Base-by-base conservation (phyloP, 2,113 vertebrate species). In the human region DNA sequence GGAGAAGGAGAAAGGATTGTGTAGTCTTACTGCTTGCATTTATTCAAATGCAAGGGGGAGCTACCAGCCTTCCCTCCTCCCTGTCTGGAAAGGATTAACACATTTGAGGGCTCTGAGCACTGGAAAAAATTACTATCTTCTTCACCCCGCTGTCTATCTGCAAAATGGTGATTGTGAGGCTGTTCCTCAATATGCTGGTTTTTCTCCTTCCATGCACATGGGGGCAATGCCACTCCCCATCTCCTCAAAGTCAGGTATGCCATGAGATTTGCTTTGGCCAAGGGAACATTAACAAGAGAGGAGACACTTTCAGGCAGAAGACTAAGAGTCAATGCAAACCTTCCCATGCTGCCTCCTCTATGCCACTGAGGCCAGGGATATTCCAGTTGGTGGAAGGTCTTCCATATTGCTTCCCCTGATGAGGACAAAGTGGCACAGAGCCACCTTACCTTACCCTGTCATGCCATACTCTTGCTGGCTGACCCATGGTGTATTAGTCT, bases 171-270 rank as follows among this genome's bases (percentile, higher is more conserved):
- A 61, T 4, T 10, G 27, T 48, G 55, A 59, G 35, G 8, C 20
- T 59, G 1, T 59, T 59, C 40, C 11, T 38, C 4, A 6, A 8
- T 6, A 45, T 2, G 4, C 25, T n/a, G 20, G 45, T 0, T 14
- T 61, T 81, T 35, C 83, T 59, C 35, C 48, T 70, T 91, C 17
- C 1, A 22, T 1, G 2, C 27, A 25, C 22, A 1, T 9, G 23
- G 52, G 32, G 2, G 35, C 30, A 40, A n/a, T 8, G 11, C 13
- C 32, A 8, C 0, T 32, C 66, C 40, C 55, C 30, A 8, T 9
- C 35, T 83, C 75, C 88, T n/a, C 27, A 8, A 72, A 89, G 27
- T 73, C 52, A 30, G 16, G 3, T 30, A n/a, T 27, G 32, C 40
- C 10, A 2, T 8, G 38, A 50, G 22, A 55, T 35, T 7, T 30